Conservation (phyloP, 1,140 invertebrate genomes). For the Drosophila orosa region DNA sequence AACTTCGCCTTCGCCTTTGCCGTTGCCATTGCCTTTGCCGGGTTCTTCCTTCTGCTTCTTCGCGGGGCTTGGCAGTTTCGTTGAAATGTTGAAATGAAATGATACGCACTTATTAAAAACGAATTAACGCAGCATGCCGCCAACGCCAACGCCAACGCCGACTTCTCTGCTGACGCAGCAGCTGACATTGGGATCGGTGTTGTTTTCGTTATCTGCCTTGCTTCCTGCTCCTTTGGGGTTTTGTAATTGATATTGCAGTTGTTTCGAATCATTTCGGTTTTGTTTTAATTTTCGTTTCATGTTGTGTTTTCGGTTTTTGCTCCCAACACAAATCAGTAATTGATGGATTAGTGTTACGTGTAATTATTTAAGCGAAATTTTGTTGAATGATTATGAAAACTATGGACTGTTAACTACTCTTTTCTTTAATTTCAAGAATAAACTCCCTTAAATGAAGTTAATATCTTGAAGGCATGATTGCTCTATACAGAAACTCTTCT, state of each 20-base stretch:
- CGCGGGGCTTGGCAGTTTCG: slow-evolving; percentile 44
- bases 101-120: slow-evolving; percentile 83
- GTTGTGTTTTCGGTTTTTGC: slow-evolving; percentile 19
- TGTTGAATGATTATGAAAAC: neutral
- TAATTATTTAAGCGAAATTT: slow-evolving; percentile 4
- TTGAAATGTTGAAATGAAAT: slow-evolving; percentile 83
- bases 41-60: slow-evolving; percentile 21
- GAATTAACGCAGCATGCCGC: slow-evolving; percentile 80
- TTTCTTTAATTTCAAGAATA: neutral
- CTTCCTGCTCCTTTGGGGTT: slow-evolving; percentile 61
- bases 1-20: slow-evolving; percentile 6
- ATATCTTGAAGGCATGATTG: neutral
- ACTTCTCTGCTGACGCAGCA: slow-evolving; percentile 40
- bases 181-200: slow-evolving; percentile 62
- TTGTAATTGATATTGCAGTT: slow-evolving; percentile 77
- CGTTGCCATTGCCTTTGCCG: neutral
- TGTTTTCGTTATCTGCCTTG: slow-evolving; percentile 49
- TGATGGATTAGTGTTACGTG: slow-evolving; percentile 33
- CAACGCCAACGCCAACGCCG: slow-evolving; percentile 34
- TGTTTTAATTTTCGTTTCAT: slow-evolving; percentile 37
- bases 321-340: slow-evolving; percentile 16
- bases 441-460: too few relatives aligned
- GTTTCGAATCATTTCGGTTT: slow-evolving; percentile 35
- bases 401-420: neutral
- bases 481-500: neutral